A percentile compares a stretch with the other conserved stretches of the same genome.
Evolutionary conservation across 2,113 vertebrate genomes (phyloP).

Genomic region (Mus spicilegus): DNA sequence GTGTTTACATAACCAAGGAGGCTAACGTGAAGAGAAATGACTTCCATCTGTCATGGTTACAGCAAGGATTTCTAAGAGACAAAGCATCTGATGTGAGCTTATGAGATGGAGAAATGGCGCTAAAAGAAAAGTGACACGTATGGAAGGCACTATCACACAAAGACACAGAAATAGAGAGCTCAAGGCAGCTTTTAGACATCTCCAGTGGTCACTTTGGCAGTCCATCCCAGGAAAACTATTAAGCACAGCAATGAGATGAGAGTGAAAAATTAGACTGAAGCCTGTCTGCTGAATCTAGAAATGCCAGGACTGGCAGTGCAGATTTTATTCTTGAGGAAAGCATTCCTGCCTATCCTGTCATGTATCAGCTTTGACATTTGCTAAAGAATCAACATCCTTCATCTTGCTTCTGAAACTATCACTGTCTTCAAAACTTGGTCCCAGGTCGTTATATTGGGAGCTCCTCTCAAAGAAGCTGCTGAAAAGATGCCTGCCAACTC

Average conservation of each 20-base stretch:
- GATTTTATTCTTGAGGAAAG: slow-evolving; percentile 15
- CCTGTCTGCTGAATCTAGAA: not conserved
- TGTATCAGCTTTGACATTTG: not conserved
- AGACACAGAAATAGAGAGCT: not conserved
- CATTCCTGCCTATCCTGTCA: not conserved
- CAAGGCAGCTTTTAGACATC: not conserved
- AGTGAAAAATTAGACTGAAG: not conserved
- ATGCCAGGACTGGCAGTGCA: not conserved
- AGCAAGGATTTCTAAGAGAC: not conserved
- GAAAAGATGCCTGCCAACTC: not conserved
- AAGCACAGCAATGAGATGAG: not conserved
- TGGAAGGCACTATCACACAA: not conserved
- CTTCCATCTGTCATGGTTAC: not conserved
- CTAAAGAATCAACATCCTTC: not conserved
- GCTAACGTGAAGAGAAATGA: not conserved
- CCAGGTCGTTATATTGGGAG: slow-evolving; percentile 1
- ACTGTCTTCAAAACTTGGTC: not conserved
- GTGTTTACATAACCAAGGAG: not conserved
- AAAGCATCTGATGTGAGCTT: not conserved
- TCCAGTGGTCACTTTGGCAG: not conserved
- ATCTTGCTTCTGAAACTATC: not conserved
- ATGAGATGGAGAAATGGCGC: not conserved
- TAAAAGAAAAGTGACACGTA: not conserved
- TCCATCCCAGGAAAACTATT: not conserved
- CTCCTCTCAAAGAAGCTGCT: not conserved